These are phyloP conservation scores for Poeciliopsis occidentalis DNA, from an alignment of 2,113 vertebrate species.

Conservation along the genomic window DNA sequence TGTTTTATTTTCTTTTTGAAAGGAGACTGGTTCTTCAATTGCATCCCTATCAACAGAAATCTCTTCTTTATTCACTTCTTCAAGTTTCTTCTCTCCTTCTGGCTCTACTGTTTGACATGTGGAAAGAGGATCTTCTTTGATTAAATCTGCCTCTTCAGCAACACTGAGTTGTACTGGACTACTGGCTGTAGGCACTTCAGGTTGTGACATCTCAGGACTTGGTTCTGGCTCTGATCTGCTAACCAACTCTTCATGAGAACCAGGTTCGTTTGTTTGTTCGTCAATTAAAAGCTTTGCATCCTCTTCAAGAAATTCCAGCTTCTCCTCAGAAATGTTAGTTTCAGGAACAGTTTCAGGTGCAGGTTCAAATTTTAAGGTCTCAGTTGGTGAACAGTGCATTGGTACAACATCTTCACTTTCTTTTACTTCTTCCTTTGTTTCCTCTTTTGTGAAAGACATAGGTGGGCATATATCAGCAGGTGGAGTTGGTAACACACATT, in stretches of 20 bases:
- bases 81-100: conserved; percentile 72
- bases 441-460: conserved; percentile 66
- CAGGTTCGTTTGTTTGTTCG: conserved; percentile 74
- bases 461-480: conserved; percentile 31
- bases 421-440: conserved; percentile 75
- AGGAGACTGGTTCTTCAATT: conserved; percentile 78
- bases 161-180: conserved; percentile 61
- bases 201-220: conserved; percentile 53
- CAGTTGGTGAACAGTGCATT: conserved; percentile 55
- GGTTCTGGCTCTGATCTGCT: conserved; percentile 78
- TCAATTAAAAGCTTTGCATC: conserved; percentile 63
- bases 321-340: conserved; percentile 55
- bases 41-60: conserved; percentile 69
- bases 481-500: conserved; percentile 14
- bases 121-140: conserved; percentile 70
- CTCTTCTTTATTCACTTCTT: conserved; percentile 45
- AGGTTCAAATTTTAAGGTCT: conserved; percentile 60
- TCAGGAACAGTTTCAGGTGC: conserved; percentile 23
- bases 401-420: conserved; percentile 49
- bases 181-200: conserved; percentile 56
- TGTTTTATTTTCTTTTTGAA: conserved; percentile 78
- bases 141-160: conserved; percentile 72
- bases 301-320: conserved; percentile 30
- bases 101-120: conserved; percentile 48
- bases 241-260: conserved; percentile 81